Percentiles rank a stretch among this genome's conserved stretches.
phyloP scores from a whole-genome alignment of 2,113 vertebrate genomes.

The Entosphenus tridentatus region DNA sequence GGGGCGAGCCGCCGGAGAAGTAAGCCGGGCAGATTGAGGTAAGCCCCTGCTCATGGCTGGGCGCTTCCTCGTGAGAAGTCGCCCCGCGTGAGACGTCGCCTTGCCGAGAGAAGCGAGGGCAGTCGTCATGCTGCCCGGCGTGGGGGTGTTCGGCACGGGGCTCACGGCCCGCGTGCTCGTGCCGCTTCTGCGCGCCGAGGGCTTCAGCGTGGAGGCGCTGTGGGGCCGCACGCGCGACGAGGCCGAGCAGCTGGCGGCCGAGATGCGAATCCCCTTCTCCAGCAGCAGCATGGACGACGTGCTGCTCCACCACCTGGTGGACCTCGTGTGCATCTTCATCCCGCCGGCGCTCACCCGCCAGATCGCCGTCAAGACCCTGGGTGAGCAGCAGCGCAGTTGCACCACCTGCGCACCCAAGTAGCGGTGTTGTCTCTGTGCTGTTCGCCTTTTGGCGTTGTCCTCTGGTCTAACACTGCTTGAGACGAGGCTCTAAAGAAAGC shows the following conservation, averaged over 20 bases:
- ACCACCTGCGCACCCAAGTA: too few species aligned
- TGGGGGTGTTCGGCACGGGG: conserved; percentile 90
- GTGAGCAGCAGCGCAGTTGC: conserved; percentile 20
- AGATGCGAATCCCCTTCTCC: conserved; percentile 65
- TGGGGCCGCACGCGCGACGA: conserved; percentile 87
- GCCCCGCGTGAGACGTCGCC: too few species aligned
- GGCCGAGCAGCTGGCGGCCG: conserved; percentile 49
- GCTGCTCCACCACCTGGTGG: conserved; percentile 70
- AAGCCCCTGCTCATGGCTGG: too few species aligned
- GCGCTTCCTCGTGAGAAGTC: too few species aligned
- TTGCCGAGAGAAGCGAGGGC: too few species aligned
- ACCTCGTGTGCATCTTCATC: conserved; percentile 85
- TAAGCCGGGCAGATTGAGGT: too few species aligned
- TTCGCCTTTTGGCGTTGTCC: too few species aligned
- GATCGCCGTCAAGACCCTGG: conserved; percentile 84
- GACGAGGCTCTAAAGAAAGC: too few species aligned
- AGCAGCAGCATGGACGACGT: conserved; percentile 73
- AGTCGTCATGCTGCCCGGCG: conserved; percentile 58
- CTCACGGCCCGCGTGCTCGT: conserved; percentile 63
- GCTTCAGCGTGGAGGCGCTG: conserved; percentile 65
- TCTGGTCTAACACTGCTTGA: too few species aligned
- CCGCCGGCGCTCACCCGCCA: conserved; percentile 74
- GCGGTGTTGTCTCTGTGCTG: too few species aligned
- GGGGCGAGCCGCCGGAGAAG: too few species aligned
- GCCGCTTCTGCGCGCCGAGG: conserved; percentile 58